Percentiles rank a stretch among this genome's conserved stretches.
Conservation (phyloP, 2,113 vertebrate genomes). For the Neolamprologus ventralis region DNA sequence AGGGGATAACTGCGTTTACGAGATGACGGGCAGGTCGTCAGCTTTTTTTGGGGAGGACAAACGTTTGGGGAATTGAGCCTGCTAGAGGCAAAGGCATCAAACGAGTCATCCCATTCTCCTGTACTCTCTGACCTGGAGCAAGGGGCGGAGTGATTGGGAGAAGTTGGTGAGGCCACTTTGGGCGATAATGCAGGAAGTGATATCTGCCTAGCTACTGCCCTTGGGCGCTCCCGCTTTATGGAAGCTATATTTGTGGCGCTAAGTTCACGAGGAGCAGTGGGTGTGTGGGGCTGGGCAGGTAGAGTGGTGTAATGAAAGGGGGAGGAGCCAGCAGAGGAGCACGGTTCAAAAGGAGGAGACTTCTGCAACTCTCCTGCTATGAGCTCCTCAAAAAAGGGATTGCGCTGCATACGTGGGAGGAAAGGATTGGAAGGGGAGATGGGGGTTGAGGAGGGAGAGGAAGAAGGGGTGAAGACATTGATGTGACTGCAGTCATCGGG, state of each 20-base stretch:
- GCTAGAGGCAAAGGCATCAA: conserved; percentile 84
- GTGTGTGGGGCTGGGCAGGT: conserved; percentile 53
- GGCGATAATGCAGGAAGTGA: conserved; percentile 62
- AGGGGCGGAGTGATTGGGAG: neutral
- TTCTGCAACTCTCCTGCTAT: conserved; percentile 81
- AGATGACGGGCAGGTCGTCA: conserved; percentile 1
- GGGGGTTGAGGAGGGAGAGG: conserved; percentile 52
- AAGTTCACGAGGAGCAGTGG: conserved; percentile 40
- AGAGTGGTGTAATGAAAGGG: conserved; percentile 56
- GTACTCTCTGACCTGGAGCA: conserved; percentile 48
- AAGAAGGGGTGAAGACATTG: conserved; percentile 56
- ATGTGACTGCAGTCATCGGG: conserved; percentile 49
- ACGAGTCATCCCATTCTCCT: conserved; percentile 82
- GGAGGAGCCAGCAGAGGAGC: conserved; percentile 69
- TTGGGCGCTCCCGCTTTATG: conserved; percentile 59
- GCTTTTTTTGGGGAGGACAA: conserved; percentile 2
- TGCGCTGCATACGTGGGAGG: conserved; percentile 79
- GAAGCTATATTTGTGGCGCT: conserved; percentile 14
- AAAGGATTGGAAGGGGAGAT: conserved; percentile 84
- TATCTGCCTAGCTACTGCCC: conserved; percentile 65
- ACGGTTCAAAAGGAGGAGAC: conserved; percentile 79
- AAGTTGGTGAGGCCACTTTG: neutral
- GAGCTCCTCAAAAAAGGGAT: conserved; percentile 91
- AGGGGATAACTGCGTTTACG: neutral
- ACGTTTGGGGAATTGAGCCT: conserved; percentile 72